Evolutionary conservation across 2,888 invertebrate genomes (phyloP), one percentile per base, ranked within the genome.

Genomic region (Phalera bucephala): DNA sequence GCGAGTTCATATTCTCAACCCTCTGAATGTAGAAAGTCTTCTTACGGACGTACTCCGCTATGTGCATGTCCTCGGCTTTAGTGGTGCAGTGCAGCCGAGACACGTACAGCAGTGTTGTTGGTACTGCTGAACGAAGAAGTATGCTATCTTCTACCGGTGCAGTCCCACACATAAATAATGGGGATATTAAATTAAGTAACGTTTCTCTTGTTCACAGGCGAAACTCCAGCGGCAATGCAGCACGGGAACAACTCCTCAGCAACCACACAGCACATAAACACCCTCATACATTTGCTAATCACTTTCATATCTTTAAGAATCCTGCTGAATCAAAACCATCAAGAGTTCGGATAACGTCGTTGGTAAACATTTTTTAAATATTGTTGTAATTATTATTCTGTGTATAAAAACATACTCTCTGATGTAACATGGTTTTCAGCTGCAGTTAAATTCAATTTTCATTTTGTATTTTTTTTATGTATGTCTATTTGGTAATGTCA

Each of bases 161-260:
- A n/a, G n/a, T n/a, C n/a, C n/a, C n/a, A n/a, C n/a, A n/a, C n/a
- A n/a, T n/a, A n/a, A n/a, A n/a, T n/a, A n/a, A n/a, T n/a, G n/a
- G n/a, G n/a, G n/a, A n/a, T n/a, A n/a, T n/a, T n/a, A n/a, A n/a
- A 17, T 17, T 17, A 17, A 3, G 5, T 17, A 17, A 17, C 5
- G 21, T 10, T 44, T n/a, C 8, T 48, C 50, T 67, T 64, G 64
- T 75, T 62, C 39, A 4, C 90, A 94, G 94, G 93, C 73, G 94
- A 94, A 71, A 93, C 93, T 23, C 93, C 93, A 45, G 94, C 94
- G 14, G 94, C 94, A 0, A 94, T 94, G 93, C 93, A 94, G 61
- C 93, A 93, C 54, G 93, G 93, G 26, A 93, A 93, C 73, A 92
- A 88, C 40, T 84, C 80, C 0, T 67, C 81, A 10, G 70, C 65